Percentiles rank a stretch among this genome's conserved stretches.
Conservation (phyloP, 2,888 invertebrate species). For the Lasius platythorax region DNA sequence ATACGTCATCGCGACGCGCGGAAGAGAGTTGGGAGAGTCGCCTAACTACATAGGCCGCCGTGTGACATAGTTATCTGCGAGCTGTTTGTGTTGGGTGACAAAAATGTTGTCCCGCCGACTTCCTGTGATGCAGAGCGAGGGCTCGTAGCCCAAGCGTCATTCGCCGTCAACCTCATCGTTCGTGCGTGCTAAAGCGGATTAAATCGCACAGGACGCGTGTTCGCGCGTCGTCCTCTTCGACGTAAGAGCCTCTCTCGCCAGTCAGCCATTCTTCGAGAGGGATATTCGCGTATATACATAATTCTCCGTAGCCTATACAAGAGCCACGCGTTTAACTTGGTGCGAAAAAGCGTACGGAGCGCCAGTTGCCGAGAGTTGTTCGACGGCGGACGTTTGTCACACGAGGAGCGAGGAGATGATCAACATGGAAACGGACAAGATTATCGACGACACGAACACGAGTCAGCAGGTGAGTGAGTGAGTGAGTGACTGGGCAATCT, state of each 20-base stretch:
- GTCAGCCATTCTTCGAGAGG: constrained; percentile 54
- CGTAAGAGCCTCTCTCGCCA: not conserved
- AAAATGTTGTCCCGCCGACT: constrained; percentile 77
- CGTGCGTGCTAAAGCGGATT: constrained; percentile 63
- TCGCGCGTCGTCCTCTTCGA: not conserved
- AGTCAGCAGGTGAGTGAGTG: constrained; percentile 89
- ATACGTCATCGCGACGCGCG: not conserved
- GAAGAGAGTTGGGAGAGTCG: not conserved
- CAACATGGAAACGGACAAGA: constrained; percentile 97
- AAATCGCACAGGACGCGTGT: constrained; percentile 55
- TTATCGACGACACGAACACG: constrained; percentile 92
- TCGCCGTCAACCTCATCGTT: constrained; percentile 26
- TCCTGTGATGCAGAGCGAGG: constrained; percentile 77
- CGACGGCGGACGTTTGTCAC: constrained; percentile 51
- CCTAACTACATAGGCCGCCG: constrained; percentile 29
- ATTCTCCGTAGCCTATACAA: not conserved
- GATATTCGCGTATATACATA: not conserved
- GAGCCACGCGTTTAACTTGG: constrained; percentile 30
- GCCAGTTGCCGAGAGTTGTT: constrained; percentile 31
- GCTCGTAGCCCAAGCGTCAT: constrained; percentile 76
- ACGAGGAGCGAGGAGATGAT: constrained; percentile 86
- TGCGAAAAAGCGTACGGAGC: constrained; percentile 2
- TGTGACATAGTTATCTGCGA: constrained; percentile 75
- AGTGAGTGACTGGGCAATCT: not conserved
- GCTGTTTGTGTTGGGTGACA: constrained; percentile 72